Base-by-base conservation (phyloP, 2,888 invertebrate genomes). In the Archips xylosteana region DNA sequence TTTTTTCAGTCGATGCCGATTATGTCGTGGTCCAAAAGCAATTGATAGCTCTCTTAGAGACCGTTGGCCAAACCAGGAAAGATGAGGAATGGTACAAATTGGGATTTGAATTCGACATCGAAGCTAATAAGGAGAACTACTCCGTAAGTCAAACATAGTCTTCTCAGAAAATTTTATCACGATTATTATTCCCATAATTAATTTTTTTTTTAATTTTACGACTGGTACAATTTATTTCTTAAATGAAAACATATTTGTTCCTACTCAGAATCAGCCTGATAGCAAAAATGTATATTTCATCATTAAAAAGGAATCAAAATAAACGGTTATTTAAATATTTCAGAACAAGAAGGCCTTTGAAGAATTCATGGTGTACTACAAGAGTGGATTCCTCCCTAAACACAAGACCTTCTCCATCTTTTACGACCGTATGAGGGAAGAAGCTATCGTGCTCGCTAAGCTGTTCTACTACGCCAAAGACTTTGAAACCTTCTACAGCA, bases 401-500 rank as follows among this genome's bases (percentile, higher is more conserved):
- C 89, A 90, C 60, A 87, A 91, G 59, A 84, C 95, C 65, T 96
- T 95, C 87, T 95, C 95, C 68, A 92, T 89, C 88, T 96, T 84
- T 79, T 87, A 91, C 73, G 89, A 92, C 73, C 86, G 81, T 59
- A 82, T 95, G 76, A 86, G 90, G 73, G 89, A 94, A 60, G 95
- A 96, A 79, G 94, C 95, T 5, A 88, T 92, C 13, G 87, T 91
- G 67, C 88, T 96, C 0, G 96, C 95, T 91, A 88, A 95, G 64
- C 83, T 96, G 32, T 92, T 96, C 82, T 95, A 91, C 87, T 94
- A 94, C 75, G 95, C 96, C 65, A 95, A 95, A 82, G 95, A 95
- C 87, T 96, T 95, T 81, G 92, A 94, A 0, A 95, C 95, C 69
- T 96, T 96, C 89, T 95, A 95, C 86, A 94, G 94, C 73, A 95